phyloP scores from a whole-genome alignment of 2,113 vertebrate genomes.

The Copsychus sechellarum region DNA sequence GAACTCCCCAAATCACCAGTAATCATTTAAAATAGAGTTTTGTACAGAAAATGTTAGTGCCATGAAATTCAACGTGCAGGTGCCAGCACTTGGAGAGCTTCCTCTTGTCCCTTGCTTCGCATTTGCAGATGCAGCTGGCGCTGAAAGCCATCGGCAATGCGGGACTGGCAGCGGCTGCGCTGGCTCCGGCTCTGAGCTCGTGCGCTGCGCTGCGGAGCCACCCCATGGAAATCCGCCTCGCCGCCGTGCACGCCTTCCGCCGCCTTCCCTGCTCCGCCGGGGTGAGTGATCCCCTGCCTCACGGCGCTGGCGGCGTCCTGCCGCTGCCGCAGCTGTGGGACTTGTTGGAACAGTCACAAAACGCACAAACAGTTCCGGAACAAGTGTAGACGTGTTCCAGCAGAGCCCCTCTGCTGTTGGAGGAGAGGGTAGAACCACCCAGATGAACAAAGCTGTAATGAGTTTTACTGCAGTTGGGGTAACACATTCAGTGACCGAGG shows the following conservation, averaged over 20 bases:
- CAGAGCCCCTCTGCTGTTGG: not conserved
- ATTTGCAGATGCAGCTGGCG: slow-evolving; percentile 73
- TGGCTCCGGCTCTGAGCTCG: slow-evolving; percentile 67
- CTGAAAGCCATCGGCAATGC: slow-evolving; percentile 85
- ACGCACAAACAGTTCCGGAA: not conserved
- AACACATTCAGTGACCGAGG: not conserved
- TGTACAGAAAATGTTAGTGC: not conserved
- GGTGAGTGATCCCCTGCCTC: slow-evolving; percentile 68
- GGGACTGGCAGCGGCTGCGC: slow-evolving; percentile 65
- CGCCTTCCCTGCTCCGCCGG: slow-evolving; percentile 80
- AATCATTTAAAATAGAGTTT: not conserved
- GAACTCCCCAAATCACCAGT: not conserved
- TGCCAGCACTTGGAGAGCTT: not conserved
- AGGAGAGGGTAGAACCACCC: not conserved
- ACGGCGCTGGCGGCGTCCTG: not conserved
- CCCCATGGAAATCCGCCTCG: slow-evolving; percentile 69
- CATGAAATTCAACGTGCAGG: not conserved
- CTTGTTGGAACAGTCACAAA: not conserved
- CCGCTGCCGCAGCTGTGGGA: not conserved
- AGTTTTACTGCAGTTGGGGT: not conserved
- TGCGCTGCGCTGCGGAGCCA: slow-evolving; percentile 66
- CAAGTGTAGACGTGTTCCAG: not conserved
- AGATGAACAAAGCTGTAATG: not conserved
- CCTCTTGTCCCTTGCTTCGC: not conserved
- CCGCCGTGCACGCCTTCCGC: slow-evolving; percentile 82